Conservation (phyloP, 2,113 vertebrate genomes). For the Hirundichthys speculiger region DNA sequence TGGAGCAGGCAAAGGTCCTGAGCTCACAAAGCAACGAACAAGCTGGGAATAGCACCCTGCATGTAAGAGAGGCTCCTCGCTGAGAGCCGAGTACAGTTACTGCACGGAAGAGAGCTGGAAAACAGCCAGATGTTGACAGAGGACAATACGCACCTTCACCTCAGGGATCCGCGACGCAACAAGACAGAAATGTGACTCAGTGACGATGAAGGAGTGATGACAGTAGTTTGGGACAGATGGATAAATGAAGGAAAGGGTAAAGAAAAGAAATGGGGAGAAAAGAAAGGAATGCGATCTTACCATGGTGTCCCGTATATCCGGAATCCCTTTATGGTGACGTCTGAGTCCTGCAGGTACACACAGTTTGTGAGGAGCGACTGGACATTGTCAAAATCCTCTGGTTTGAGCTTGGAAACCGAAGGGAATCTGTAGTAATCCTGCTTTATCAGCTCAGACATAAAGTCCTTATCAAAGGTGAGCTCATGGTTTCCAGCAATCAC, state of each 20-base stretch:
- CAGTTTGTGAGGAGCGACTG: slow-evolving; percentile 98
- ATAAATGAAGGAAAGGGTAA: not conserved
- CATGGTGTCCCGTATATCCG: slow-evolving; percentile 97
- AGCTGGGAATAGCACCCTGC: slow-evolving; percentile 60
- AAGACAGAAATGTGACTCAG: slow-evolving; percentile 23
- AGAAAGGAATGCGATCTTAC: slow-evolving; percentile 76
- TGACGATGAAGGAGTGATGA: not conserved
- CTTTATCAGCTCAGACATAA: slow-evolving; percentile 99
- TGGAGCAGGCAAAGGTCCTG: slow-evolving; percentile 47
- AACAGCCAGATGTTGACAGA: slow-evolving; percentile 42
- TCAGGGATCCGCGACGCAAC: slow-evolving; percentile 30
- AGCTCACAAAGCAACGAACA: slow-evolving; percentile 61
- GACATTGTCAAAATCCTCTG: slow-evolving; percentile 99
- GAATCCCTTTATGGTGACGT: slow-evolving; percentile 98
- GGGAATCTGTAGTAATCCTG: slow-evolving; percentile 99
- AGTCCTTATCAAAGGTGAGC: slow-evolving; percentile 99
- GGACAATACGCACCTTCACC: slow-evolving; percentile 36
- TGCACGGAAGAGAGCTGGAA: slow-evolving; percentile 43
- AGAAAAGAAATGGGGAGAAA: not conserved
- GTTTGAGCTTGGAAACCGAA: slow-evolving; percentile 99
- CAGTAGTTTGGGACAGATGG: not conserved
- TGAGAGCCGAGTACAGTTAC: slow-evolving; percentile 26
- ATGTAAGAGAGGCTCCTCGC: slow-evolving; percentile 30
- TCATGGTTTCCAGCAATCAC: slow-evolving; percentile 99
- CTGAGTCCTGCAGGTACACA: slow-evolving; percentile 99